These are phyloP conservation scores for Zaprionus tsacasi DNA, from an alignment of 1,140 invertebrate genomes.

Conservation along the genomic window DNA sequence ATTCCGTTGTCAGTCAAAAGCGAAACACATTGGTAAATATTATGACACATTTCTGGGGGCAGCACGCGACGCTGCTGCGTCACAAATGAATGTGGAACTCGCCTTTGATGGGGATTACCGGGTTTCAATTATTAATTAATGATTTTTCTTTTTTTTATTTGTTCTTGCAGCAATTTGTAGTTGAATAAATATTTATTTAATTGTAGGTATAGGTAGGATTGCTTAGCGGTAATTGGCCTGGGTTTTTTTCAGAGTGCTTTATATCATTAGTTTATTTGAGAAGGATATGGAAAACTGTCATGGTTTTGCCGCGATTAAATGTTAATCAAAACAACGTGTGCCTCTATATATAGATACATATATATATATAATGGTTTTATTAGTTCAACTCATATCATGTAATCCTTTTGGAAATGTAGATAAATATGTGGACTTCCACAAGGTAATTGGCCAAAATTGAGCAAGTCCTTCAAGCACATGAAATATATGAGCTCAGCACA, in stretches of 20 bases:
- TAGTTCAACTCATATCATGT: not conserved
- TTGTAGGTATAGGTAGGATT: not conserved
- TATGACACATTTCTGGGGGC: constrained; percentile 6
- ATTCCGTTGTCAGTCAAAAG: constrained; percentile 19
- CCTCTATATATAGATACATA: too few species aligned
- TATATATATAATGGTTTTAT: not conserved
- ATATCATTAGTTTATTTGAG: too few species aligned
- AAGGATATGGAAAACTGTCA: too few species aligned
- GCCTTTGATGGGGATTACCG: not conserved
- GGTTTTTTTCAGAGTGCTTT: too few species aligned
- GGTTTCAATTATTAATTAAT: not conserved
- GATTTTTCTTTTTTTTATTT: not conserved
- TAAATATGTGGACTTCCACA: constrained; percentile 48
- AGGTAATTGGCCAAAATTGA: constrained; percentile 20
- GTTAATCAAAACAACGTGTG: too few species aligned
- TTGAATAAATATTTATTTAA: not conserved
- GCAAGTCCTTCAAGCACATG: constrained; percentile 24
- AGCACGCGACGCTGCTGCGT: not conserved
- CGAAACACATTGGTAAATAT: constrained; percentile 16
- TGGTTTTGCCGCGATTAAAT: too few species aligned
- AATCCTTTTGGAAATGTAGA: constrained; percentile 16
- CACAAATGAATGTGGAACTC: not conserved
- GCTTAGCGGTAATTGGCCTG: too few species aligned
- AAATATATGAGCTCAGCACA: constrained; percentile 41
- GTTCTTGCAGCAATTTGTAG: not conserved